phyloP scores from a whole-genome alignment of 2,797 vertebrate species.

The Microctenopoma steveboyesi region DNA sequence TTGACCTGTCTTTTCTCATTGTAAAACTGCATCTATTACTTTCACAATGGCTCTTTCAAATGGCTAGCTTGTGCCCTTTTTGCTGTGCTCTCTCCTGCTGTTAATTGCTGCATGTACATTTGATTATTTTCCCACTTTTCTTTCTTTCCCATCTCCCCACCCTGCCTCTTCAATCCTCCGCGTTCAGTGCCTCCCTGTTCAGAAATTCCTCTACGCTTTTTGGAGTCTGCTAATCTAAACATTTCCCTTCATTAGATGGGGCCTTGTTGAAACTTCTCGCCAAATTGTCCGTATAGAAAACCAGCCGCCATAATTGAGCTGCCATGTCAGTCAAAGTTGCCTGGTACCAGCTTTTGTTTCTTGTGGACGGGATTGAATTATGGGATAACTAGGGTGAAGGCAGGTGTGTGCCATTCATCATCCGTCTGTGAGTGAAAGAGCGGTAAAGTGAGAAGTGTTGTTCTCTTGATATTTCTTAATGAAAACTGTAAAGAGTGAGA shows the following conservation, averaged over 20 bases:
- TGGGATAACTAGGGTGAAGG: slow-evolving; percentile 61
- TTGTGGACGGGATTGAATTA: slow-evolving; percentile 66
- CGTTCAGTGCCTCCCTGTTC: slow-evolving; percentile 2
- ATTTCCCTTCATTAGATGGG: slow-evolving; percentile 65
- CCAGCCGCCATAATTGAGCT: slow-evolving; percentile 48
- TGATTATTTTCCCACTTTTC: background rate
- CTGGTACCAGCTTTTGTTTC: slow-evolving; percentile 66
- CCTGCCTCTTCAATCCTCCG: background rate
- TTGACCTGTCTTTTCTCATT: slow-evolving; percentile 63
- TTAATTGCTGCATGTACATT: slow-evolving; percentile 23
- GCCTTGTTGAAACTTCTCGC: slow-evolving; percentile 52
- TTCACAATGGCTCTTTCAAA: slow-evolving; percentile 53
- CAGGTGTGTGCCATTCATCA: slow-evolving; percentile 50
- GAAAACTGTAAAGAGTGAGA: background rate
- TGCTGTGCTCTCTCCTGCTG: slow-evolving; percentile 7
- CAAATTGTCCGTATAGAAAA: slow-evolving; percentile 68
- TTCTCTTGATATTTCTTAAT: slow-evolving; percentile 35
- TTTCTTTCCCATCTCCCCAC: no score
- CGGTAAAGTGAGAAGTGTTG: slow-evolving; percentile 31
- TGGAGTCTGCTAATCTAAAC: slow-evolving; percentile 51
- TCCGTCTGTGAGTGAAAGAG: slow-evolving; percentile 35
- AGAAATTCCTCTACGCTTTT: background rate
- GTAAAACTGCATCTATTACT: slow-evolving; percentile 46
- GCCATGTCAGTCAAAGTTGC: slow-evolving; percentile 64
- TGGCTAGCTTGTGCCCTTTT: slow-evolving; percentile 13